Base-by-base conservation (phyloP, 2,113 vertebrate genomes). In the Recurvirostra avosetta region DNA sequence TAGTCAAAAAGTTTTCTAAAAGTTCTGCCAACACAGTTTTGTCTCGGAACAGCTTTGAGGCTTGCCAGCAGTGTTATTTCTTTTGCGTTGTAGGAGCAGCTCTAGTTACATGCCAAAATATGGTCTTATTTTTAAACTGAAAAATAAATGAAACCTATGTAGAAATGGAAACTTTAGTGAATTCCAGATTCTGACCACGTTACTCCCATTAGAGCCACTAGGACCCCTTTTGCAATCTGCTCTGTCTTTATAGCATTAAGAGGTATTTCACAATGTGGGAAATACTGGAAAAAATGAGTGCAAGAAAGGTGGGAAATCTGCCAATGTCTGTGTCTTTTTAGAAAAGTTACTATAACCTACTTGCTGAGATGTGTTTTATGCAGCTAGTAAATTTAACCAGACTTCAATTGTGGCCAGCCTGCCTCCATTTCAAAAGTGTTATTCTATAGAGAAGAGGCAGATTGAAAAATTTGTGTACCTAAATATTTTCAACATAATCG, bases 131-230 rank as follows among this genome's bases (percentile, higher is more conserved):
- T 95, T 97, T 88, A 96, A 95, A 90, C 62, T 76, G 92, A 95
- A 90, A 96, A 96, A 95, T 92, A 96, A 94, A 92, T 92, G 71
- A 97, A 95, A 93, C 90, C 85, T 95, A 58, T 87, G 90, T 86
- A 70, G 92, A 93, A 96, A 94, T 94, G 95, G 92, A 96, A 96
- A 96, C 82, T 94, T 94, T 50, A 20, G 61, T 73, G 65, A 92
- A 59, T 92, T 92, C 96, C 96, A 95, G 78, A 91, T 84, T 88
- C 76, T 96, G 82, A 93, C 95, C 92, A 80, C 2, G 4, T 90
- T 92, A 45, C 61, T 96, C 96, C 95, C 88, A n/a, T 20, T 92
- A 88, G 82, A 96, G 63, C 88, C 59, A 22, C 82, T 95, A 84
- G 71, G 79, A 94, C 86, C 50, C 36, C 56, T 96, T 94, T 92